Evolutionary conservation across 2,888 invertebrate species (phyloP), one percentile per base, ranked within the genome.

Genomic region (Conomelus anceps): DNA sequence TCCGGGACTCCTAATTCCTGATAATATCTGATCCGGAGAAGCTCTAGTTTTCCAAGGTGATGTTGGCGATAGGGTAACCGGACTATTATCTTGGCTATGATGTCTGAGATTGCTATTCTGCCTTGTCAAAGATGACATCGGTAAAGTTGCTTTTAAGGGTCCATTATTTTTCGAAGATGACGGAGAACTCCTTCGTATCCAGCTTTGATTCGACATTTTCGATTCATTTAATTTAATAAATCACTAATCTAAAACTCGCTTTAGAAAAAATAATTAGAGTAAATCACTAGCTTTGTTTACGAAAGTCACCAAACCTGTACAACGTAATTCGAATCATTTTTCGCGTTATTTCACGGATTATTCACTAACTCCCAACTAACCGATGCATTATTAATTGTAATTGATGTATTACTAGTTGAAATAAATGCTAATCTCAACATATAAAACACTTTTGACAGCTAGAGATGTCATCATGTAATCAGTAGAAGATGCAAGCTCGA

Each of bases 131-230:
- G 96, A 96, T 89, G 96, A 95, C 92, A 96, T 96, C 92, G 96
- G 96, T 92, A 97, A 94, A 90, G 96, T 96, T 90, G 96, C 96
- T 93, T 96, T 95, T 95, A 96, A 95, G 91, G 96, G 96, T 89
- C 96, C 96, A 63, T 7, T n/a, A n/a, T n/a, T 63, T 92, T 94
- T 94, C 93, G 95, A 94, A 90, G 93, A 93, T 84, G 91, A 91
- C 92, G 96, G 96, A 90, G 96, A 95, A 92, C 96, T 95, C 94
- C 96, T 96, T 92, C 96, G 95, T 92, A 95, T 95, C 92, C 95
- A 93, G n/a, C 86, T 29, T 90, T 93, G 93, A 92, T 94, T 94
- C 93, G 95, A 95, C 95, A 95, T 95, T 92, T 92, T 92, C 91
- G 41, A 88, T 89, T 24, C 24, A 23, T n/a, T 63, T 63, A 63